Conservation (phyloP, 2,888 invertebrate genomes). For the Hybos culiciformis region DNA sequence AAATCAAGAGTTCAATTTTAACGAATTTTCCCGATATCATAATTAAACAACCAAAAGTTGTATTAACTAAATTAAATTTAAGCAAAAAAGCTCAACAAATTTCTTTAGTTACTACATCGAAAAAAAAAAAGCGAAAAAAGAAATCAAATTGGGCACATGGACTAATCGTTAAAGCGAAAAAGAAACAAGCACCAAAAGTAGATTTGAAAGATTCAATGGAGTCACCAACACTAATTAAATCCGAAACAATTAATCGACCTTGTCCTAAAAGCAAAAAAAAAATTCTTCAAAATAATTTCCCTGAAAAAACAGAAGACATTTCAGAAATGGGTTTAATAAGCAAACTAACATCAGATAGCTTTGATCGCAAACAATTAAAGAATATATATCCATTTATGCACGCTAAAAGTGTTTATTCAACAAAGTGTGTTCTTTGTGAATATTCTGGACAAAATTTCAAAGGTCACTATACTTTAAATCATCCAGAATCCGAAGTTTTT, state of each 20-base stretch:
- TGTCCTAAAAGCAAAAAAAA: slow-evolving; percentile 12
- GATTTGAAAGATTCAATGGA: neutral
- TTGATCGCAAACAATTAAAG: slow-evolving; percentile 9
- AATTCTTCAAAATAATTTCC: neutral
- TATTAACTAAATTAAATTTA: neutral
- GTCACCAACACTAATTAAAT: neutral
- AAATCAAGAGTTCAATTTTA: neutral
- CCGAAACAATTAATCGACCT: slow-evolving; percentile 7
- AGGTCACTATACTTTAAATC: slow-evolving; percentile 22
- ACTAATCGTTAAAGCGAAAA: neutral
- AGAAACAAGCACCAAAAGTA: slow-evolving; percentile 1
- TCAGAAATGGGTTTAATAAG: neutral
- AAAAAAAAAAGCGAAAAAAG: neutral
- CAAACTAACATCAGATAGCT: neutral
- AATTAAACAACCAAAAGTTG: neutral
- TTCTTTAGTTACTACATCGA: neutral
- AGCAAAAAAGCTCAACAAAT: neutral
- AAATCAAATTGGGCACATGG: neutral
- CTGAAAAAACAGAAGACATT: neutral
- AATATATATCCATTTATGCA: slow-evolving; percentile 24
- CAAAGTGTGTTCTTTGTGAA: slow-evolving; percentile 23
- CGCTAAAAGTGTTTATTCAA: slow-evolving; percentile 19
- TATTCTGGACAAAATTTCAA: slow-evolving; percentile 24
- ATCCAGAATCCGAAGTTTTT: slow-evolving; percentile 24
- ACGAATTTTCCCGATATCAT: slow-evolving; percentile 14